Evolutionary conservation across 2,888 invertebrate species (phyloP), one percentile per base, ranked within the genome.

Genomic region (Eremobia ochroleuca): DNA sequence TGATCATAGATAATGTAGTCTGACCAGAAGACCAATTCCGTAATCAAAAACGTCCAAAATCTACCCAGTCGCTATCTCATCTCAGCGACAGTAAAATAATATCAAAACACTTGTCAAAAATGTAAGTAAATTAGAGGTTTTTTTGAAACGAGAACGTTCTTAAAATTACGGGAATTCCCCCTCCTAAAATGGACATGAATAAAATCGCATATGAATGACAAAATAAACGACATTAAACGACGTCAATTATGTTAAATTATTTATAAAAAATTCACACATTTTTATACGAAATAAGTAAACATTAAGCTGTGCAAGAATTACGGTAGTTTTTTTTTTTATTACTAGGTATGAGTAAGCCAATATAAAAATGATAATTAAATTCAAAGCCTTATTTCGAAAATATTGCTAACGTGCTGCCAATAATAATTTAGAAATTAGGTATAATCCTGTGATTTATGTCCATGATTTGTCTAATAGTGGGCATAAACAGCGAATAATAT

Each of bases 171-270:
- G n/a, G n/a, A n/a, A n/a, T n/a, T n/a, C n/a, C n/a, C n/a, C n/a
- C n/a, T n/a, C n/a, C n/a, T n/a, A n/a, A n/a, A n/a, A n/a, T n/a
- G n/a, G n/a, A 18, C 31, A 43, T 34, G 15, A 34, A 25, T 21
- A 28, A 43, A 49, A 66, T 66, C 59, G n/a, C n/a, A 15, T 49
- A 49, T n/a, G 5, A 64, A 65, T 52, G 34, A 18, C 40, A 15
- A 49, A 43, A 49, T 65, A 0, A 59, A 49, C 21, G 18, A 9
- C 25, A n/a, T 46, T 18, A 37, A 40, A 74, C 13, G 15, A 46
- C 21, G 66, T 37, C 31, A 28, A 73, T 66, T 59, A 78, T 73
- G 61, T 73, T 55, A 67, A 67, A 49, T 55, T 18, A 46, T 62
- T 66, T n/a, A 55, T 46, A 28, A 9, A 55, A 28, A 73, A 37